Percentiles rank a stretch among this genome's conserved stretches.
Conservation (phyloP, 2,113 vertebrate genomes). For the Zosterops borbonicus region DNA sequence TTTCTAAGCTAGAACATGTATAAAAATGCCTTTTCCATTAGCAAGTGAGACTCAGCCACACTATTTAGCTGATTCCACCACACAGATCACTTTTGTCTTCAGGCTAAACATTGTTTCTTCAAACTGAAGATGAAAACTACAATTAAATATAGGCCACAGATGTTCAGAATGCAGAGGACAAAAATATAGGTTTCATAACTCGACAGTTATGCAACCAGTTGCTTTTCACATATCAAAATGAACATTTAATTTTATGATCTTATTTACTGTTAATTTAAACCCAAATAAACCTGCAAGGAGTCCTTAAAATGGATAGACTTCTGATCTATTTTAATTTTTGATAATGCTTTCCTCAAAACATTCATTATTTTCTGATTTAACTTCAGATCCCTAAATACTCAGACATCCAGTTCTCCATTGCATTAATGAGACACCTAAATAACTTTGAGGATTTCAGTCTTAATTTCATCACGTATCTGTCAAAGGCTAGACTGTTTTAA, state of each 20-base stretch:
- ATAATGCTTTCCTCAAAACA: not conserved
- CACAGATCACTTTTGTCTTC: conserved; percentile 52
- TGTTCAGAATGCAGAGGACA: conserved; percentile 58
- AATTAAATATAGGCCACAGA: conserved; percentile 71
- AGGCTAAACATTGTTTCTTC: conserved; percentile 65
- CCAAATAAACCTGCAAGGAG: not conserved
- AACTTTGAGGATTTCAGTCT: not conserved
- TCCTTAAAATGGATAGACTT: not conserved
- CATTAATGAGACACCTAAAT: not conserved
- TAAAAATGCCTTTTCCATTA: conserved; percentile 32
- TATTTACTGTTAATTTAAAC: conserved; percentile 7
- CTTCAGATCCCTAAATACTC: not conserved
- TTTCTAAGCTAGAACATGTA: not conserved
- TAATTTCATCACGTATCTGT: not conserved
- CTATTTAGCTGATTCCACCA: conserved; percentile 32
- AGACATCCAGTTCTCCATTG: not conserved
- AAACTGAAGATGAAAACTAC: conserved; percentile 47
- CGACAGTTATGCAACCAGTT: conserved; percentile 60
- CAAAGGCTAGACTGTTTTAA: not conserved
- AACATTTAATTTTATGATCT: conserved; percentile 26
- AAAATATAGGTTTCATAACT: conserved; percentile 68
- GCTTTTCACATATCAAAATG: conserved; percentile 48
- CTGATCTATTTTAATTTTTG: not conserved
- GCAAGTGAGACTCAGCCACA: not conserved
- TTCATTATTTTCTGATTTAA: not conserved